A percentile compares a stretch with the other conserved stretches of the same genome.
These are phyloP conservation scores for Pogonocichla stellata DNA, from an alignment of 2,113 vertebrate genomes.

Conservation along the genomic window DNA sequence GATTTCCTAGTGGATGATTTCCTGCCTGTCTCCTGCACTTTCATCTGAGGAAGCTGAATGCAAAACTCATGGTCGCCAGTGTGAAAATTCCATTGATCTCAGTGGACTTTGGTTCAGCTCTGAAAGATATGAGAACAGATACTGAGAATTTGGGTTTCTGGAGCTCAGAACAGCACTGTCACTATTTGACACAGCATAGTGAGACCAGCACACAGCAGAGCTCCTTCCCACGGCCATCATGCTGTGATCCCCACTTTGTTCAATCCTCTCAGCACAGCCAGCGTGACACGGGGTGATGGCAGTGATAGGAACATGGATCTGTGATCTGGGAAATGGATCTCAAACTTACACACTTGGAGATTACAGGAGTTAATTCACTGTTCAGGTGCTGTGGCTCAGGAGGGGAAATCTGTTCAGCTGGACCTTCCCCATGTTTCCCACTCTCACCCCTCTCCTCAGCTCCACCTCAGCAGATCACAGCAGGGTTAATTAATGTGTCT, in stretches of 20 bases:
- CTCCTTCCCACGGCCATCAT: rapidly evolving
- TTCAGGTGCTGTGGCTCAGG: background rate
- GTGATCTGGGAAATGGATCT: background rate
- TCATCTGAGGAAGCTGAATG: background rate
- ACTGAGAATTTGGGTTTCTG: background rate
- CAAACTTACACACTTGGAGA: background rate
- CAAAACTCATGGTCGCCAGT: background rate
- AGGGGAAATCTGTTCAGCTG: background rate
- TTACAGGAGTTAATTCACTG: background rate
- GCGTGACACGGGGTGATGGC: background rate
- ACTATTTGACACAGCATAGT: background rate
- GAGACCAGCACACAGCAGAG: rapidly evolving
- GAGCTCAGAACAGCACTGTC: background rate
- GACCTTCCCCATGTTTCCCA: background rate
- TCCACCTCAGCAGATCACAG: background rate
- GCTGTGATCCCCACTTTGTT: background rate
- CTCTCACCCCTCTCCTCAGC: background rate
- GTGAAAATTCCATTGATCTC: conserved; percentile 3
- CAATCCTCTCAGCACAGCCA: background rate
- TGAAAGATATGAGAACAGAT: background rate
- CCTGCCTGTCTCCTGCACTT: background rate
- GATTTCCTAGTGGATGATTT: conserved; percentile 13
- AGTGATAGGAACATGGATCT: rapidly evolving
- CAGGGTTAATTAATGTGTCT: background rate
- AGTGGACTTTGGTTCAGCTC: background rate